Conservation (phyloP, 2,797 vertebrate genomes). For the Sus cebifrons region DNA sequence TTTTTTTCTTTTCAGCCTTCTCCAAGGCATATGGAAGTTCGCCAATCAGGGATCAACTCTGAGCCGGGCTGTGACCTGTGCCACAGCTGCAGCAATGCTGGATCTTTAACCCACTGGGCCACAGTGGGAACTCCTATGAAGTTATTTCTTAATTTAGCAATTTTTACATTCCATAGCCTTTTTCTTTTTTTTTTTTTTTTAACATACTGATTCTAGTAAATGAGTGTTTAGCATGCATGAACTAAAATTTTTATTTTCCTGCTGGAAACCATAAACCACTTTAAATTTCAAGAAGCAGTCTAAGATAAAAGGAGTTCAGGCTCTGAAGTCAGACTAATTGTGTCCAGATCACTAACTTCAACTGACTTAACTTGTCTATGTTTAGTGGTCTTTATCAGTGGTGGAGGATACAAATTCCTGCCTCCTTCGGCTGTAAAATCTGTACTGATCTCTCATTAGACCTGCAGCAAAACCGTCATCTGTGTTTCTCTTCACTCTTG, state of each 20-base stretch:
- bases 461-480: not conserved
- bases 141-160: slow-evolving; percentile 1
- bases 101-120: no score
- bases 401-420: not conserved
- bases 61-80: no score
- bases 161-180: not conserved
- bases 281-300: not conserved
- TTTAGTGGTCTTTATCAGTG: not conserved
- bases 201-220: not conserved
- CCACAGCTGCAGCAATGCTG: no score
- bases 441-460: not conserved
- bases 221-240: not conserved
- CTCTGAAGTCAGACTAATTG: not conserved
- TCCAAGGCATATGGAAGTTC: no score
- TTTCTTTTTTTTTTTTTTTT: not conserved
- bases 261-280: not conserved
- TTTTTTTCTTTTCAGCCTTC: no score
- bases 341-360: not conserved
- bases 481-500: not conserved
- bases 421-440: not conserved
- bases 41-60: no score
- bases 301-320: not conserved
- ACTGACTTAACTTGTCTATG: not conserved
- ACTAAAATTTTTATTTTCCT: slow-evolving; percentile 7
- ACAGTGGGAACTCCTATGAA: not conserved